Evolutionary conservation across 2,113 vertebrate species (phyloP).

Genomic region (Pogonocichla stellata): DNA sequence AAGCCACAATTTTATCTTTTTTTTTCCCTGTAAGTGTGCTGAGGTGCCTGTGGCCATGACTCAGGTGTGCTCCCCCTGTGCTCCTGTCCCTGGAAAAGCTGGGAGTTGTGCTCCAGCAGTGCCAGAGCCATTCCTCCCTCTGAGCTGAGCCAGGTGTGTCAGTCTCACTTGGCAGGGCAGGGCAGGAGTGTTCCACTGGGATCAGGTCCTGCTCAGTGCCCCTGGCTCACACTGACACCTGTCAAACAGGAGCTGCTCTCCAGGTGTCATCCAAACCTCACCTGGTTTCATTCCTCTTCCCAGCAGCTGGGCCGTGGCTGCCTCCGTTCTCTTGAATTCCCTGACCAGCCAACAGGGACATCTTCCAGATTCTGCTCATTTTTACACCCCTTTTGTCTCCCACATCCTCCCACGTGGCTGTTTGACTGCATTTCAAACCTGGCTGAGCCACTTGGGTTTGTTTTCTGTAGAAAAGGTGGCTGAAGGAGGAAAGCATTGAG

Average conservation of each 20-base stretch:
- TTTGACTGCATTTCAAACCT: not conserved
- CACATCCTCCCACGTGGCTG: rapidly evolving
- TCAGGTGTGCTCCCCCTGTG: not conserved
- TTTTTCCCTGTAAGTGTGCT: not conserved
- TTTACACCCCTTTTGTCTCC: not conserved
- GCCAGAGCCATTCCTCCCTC: not conserved
- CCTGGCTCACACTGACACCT: not conserved
- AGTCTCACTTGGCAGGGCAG: not conserved
- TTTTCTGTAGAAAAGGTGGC: not conserved
- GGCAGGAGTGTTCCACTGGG: rapidly evolving
- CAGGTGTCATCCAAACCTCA: not conserved
- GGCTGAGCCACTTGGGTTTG: not conserved
- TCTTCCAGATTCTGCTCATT: not conserved
- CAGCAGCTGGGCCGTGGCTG: not conserved
- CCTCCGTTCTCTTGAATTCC: not conserved
- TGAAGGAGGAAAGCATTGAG: not conserved
- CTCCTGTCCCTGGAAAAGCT: not conserved
- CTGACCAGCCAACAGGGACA: not conserved
- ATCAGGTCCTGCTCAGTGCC: not conserved
- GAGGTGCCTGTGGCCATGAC: not conserved
- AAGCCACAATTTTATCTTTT: not conserved
- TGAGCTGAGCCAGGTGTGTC: rapidly evolving
- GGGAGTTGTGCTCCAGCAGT: not conserved
- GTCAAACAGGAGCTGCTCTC: not conserved
- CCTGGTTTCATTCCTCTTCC: not conserved